Conservation (phyloP, 2,113 vertebrate genomes). For the Cranoglanis bouderius region DNA sequence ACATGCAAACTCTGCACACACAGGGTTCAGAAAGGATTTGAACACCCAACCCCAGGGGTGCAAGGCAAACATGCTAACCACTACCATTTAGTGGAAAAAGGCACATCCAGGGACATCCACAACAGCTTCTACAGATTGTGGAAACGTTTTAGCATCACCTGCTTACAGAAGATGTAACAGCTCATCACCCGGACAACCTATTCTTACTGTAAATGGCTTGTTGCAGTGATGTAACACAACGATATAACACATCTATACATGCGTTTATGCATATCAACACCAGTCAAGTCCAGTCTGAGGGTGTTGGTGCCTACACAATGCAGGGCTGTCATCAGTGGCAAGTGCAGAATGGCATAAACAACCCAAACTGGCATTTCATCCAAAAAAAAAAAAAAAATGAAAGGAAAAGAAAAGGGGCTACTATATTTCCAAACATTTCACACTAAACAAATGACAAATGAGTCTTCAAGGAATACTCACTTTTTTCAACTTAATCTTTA, state of each 20-base stretch:
- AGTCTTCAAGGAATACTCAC: not conserved
- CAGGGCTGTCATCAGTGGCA: slow-evolving; percentile 37
- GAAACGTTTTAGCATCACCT: not conserved
- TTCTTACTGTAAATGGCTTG: not conserved
- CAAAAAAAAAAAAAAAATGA: not conserved
- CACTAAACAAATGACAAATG: not conserved
- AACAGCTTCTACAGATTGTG: not conserved
- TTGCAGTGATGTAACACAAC: not conserved
- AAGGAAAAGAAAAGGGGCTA: not conserved
- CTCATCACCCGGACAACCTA: not conserved
- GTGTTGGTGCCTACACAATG: slow-evolving; percentile 19
- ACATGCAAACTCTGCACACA: too few relatives aligned
- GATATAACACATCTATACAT: not conserved
- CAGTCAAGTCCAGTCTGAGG: slow-evolving; percentile 16
- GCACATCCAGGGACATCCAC: not conserved
- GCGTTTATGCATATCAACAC: not conserved
- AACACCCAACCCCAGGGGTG: too few relatives aligned
- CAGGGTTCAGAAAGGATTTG: too few relatives aligned
- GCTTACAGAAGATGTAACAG: not conserved
- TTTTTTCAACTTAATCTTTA: not conserved
- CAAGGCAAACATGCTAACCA: too few relatives aligned
- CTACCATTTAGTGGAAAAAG: not conserved
- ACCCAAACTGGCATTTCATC: slow-evolving; percentile 35
- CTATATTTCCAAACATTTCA: not conserved
- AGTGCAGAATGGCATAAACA: slow-evolving; percentile 32